Conservation (phyloP, 2,888 invertebrate species). For the Ormyrus thymus region DNA sequence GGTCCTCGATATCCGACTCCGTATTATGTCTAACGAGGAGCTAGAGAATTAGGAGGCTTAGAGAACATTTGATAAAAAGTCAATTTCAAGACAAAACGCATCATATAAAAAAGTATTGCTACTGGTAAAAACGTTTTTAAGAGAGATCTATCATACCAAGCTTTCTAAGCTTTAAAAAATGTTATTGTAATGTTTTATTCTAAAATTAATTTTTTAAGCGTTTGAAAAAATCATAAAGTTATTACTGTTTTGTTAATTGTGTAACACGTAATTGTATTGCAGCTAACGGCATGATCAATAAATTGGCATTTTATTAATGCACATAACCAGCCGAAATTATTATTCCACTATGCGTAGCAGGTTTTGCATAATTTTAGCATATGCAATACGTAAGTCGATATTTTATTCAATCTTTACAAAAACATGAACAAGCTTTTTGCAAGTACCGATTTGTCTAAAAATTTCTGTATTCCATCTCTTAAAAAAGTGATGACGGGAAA, state of each 20-base stretch:
- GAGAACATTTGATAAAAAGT: too few relatives aligned
- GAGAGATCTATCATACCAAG: too few relatives aligned
- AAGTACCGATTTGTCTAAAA: too few relatives aligned
- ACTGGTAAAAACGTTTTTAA: too few relatives aligned
- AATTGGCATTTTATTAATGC: slow-evolving; percentile 74
- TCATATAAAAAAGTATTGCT: too few relatives aligned
- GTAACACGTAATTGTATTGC: slow-evolving; percentile 59
- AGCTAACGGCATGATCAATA: slow-evolving; percentile 63
- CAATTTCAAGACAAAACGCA: too few relatives aligned
- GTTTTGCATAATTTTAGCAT: slow-evolving; percentile 29
- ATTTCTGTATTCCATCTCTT: too few relatives aligned
- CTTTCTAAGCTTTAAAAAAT: too few relatives aligned
- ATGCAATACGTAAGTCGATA: slow-evolving; percentile 26
- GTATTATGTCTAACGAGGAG: slow-evolving; percentile 26
- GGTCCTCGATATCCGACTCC: background rate
- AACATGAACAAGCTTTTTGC: too few relatives aligned
- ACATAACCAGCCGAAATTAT: slow-evolving; percentile 73
- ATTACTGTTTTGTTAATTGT: slow-evolving; percentile 62
- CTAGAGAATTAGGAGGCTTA: background rate
- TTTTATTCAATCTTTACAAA: too few relatives aligned
- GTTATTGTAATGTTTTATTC: too few relatives aligned
- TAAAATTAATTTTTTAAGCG: background rate
- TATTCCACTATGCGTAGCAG: slow-evolving; percentile 66
- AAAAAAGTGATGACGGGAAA: too few relatives aligned
- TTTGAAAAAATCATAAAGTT: slow-evolving; percentile 13